Evolutionary conservation across 2,113 vertebrate species (phyloP).

Genomic region (Sander vitreus): DNA sequence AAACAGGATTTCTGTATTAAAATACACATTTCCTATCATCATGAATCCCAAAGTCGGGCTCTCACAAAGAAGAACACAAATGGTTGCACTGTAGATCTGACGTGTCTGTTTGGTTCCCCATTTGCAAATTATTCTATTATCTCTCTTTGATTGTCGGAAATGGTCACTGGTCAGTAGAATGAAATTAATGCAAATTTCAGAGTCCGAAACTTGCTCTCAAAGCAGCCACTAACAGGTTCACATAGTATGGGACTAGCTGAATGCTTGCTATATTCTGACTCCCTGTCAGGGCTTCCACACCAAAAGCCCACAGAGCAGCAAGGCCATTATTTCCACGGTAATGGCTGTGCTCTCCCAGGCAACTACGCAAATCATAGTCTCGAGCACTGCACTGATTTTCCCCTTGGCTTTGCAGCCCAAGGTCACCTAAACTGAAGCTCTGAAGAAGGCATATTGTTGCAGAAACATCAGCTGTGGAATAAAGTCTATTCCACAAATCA

Average conservation of each 20-base stretch:
- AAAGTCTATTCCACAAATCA: not conserved
- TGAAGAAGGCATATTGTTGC: not conserved
- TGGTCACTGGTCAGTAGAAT: not conserved
- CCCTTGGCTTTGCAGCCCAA: not conserved
- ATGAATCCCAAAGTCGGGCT: conserved; percentile 7
- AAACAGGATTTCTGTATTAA: conserved; percentile 2
- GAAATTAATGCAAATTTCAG: not conserved
- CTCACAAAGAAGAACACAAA: not conserved
- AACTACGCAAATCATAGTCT: not conserved
- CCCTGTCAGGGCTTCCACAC: not conserved
- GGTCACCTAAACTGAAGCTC: not conserved
- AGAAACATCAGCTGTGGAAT: not conserved
- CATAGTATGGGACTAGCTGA: not conserved
- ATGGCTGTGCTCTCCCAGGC: not conserved
- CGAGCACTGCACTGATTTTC: not conserved
- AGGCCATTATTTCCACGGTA: not conserved
- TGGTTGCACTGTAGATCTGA: not conserved
- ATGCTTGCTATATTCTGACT: not conserved
- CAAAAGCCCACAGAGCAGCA: not conserved
- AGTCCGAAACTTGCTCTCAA: not conserved
- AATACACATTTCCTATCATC: not conserved
- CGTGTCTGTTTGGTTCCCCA: not conserved
- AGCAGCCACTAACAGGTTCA: not conserved
- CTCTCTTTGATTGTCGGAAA: not conserved
- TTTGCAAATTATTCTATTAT: not conserved